Base-by-base conservation (phyloP, 2,113 vertebrate species). In the Nothobranchius kuhntae region DNA sequence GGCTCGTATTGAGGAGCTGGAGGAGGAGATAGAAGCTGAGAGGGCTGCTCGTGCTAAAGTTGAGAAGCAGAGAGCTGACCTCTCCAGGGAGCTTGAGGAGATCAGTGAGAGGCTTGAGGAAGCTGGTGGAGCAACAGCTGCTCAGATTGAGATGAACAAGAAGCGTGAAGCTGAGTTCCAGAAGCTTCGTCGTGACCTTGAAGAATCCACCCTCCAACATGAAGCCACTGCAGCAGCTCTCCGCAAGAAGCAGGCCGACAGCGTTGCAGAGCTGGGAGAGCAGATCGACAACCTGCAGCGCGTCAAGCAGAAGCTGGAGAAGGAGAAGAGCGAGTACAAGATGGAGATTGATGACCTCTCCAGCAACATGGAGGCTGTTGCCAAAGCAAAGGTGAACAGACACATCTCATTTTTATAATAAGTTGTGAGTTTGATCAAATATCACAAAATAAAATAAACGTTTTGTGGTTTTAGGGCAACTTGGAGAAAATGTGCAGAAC, bases 11-110 rank as follows among this genome's bases (percentile, higher is more conserved):
- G 87, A 89, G 75, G 87, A 89, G 56, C 84, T 89, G 47, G 87
- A 89, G 56, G 95, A 97, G 0, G 96, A 97, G 86, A 96, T 95
- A 0, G 95, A 98, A 76, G 94, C 95, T 3, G 95, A 97, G 50
- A 81, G 93, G 1, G 87, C 95, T 3, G 89, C 92, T 62, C 69
- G 91, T 0, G 95, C 95, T 8, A 96, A 96, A 38, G 84, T 94
- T 21, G 94, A 95, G 84, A 95, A 95, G 87, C 91, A 94, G 68
- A 85, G 95, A 44, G 81, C 92, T 54, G 94, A 95, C 13, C 93
- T 95, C 14, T 93, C 94, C 0, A 90, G 94, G 80, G 96, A 97
- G 68, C 90, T 95, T 57, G 95, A 96, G 71, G 95, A 96, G 89
- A 95, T 95, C 93, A 26, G 94, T 83, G 86, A 91, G 85, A 88